Conservation (phyloP, 2,888 invertebrate genomes). For the Microdon myrmicae region DNA sequence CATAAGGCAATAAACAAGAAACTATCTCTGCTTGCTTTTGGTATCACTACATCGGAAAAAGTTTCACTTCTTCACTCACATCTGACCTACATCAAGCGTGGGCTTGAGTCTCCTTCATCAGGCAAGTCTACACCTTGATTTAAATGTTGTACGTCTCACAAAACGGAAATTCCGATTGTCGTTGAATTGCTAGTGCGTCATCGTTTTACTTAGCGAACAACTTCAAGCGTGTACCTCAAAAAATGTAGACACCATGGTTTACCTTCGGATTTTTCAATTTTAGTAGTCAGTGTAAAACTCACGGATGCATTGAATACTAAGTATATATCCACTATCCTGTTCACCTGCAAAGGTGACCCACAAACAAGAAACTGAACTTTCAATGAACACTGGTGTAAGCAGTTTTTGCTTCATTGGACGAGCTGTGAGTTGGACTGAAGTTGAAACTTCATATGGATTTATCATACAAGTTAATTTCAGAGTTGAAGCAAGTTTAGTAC, state of each 20-base stretch:
- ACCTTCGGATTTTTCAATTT: constrained; percentile 9
- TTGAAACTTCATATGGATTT: too few relatives aligned
- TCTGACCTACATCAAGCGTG: constrained; percentile 22
- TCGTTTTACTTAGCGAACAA: constrained; percentile 10
- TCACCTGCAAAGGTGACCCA: constrained; percentile 39
- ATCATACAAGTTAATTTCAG: too few relatives aligned
- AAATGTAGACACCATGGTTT: too few relatives aligned
- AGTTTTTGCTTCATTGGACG: too few relatives aligned
- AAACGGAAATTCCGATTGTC: neutral
- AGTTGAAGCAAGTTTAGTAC: too few relatives aligned
- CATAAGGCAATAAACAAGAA: too few relatives aligned
- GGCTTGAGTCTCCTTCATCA: constrained; percentile 22
- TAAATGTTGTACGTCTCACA: neutral
- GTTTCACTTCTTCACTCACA: constrained; percentile 33
- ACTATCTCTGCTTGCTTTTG: too few relatives aligned
- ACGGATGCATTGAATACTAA: neutral
- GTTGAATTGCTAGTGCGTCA: constrained; percentile 2
- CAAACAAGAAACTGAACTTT: too few relatives aligned
- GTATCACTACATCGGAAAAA: too few relatives aligned
- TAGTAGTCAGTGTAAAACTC: neutral
- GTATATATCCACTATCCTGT: constrained; percentile 28
- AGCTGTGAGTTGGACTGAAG: too few relatives aligned
- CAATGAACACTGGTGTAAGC: too few relatives aligned
- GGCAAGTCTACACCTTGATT: constrained; percentile 4
- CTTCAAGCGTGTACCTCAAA: constrained; percentile 3